Percentiles rank a stretch among this genome's conserved stretches.
These are phyloP conservation scores for Ceratotherium simum DNA, from an alignment of 2,113 vertebrate species.

Conservation along the genomic window DNA sequence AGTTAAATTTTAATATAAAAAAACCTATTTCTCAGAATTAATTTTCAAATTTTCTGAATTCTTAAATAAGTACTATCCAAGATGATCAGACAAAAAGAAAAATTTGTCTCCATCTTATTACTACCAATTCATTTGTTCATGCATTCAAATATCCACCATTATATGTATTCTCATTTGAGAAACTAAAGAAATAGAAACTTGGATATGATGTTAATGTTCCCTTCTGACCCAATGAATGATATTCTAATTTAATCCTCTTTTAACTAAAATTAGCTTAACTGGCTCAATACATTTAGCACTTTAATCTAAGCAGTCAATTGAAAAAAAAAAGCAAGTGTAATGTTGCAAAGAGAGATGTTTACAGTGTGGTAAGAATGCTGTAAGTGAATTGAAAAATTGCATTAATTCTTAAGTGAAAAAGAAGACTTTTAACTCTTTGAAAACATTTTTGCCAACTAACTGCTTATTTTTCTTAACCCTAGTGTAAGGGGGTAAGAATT, in stretches of 20 bases:
- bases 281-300: background rate
- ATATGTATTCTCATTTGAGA: background rate
- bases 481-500: background rate
- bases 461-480: background rate
- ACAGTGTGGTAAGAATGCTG: background rate
- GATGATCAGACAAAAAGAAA: background rate
- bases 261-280: background rate
- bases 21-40: background rate
- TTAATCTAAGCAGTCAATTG: constrained; percentile 13
- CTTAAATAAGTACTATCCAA: background rate
- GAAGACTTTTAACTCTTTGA: background rate
- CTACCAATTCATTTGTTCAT: background rate
- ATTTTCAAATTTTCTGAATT: background rate
- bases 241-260: background rate
- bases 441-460: background rate
- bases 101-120: background rate
- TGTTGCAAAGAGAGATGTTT: constrained; percentile 18
- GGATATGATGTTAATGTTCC: background rate
- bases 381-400: background rate
- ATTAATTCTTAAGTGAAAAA: background rate
- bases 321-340: background rate
- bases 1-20: background rate
- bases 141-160: background rate
- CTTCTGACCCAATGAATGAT: background rate
- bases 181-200: background rate